phyloP scores from a whole-genome alignment of 2,797 vertebrate species.

The Hozukius guyotensis region DNA sequence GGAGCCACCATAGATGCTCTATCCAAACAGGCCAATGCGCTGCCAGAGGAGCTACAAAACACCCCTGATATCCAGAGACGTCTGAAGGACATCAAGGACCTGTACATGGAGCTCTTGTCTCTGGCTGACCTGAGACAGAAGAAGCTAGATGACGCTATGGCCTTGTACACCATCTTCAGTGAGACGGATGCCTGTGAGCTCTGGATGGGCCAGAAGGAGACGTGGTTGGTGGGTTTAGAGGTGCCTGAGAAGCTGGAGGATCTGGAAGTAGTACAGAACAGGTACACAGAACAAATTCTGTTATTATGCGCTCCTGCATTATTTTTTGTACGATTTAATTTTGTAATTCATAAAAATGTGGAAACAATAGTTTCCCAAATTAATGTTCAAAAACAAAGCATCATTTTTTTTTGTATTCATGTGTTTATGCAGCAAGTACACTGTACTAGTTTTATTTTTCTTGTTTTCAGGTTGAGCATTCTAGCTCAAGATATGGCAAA shows the following conservation, averaged over 20 bases:
- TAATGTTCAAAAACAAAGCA: background rate
- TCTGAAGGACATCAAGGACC: slow-evolving; percentile 85
- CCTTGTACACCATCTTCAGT: slow-evolving; percentile 93
- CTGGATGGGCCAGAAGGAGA: slow-evolving; percentile 97
- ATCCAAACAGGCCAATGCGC: slow-evolving; percentile 85
- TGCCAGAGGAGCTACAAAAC: slow-evolving; percentile 89
- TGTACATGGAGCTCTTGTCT: slow-evolving; percentile 88
- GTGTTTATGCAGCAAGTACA: background rate
- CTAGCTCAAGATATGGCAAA: slow-evolving; percentile 92
- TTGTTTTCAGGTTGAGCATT: slow-evolving; percentile 88
- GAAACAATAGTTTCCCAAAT: background rate
- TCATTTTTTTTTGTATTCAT: background rate
- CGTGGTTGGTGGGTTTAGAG: slow-evolving; percentile 91
- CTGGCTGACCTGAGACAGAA: slow-evolving; percentile 88
- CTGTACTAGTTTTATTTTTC: background rate
- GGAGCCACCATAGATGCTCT: slow-evolving; percentile 86
- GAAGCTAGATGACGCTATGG: slow-evolving; percentile 89
- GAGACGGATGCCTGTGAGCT: slow-evolving; percentile 95
- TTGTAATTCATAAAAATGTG: background rate
- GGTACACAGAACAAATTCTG: slow-evolving; percentile 74
- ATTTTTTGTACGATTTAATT: background rate
- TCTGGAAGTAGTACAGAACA: slow-evolving; percentile 94
- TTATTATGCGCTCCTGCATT: background rate
- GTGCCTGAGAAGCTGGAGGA: slow-evolving; percentile 94
- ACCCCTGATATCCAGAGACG: slow-evolving; percentile 90